These are phyloP conservation scores for Diarsia dahlii DNA, from an alignment of 2,888 invertebrate species.

Conservation along the genomic window DNA sequence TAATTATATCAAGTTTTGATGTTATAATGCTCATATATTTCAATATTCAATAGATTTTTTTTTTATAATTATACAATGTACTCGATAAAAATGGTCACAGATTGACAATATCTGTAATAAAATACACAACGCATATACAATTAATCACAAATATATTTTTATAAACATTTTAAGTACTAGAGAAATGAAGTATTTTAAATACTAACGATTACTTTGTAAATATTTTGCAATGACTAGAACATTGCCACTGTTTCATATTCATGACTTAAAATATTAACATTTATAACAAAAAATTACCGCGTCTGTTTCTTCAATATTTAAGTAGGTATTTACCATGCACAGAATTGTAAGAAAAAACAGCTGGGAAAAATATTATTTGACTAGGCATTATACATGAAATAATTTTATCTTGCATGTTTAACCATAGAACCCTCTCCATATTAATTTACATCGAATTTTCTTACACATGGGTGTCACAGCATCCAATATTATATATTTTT, in stretches of 20 bases:
- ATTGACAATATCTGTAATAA: conserved; percentile 39
- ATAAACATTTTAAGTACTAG: conserved; percentile 19
- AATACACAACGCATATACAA: conserved; percentile 55
- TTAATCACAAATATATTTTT: conserved; percentile 39
- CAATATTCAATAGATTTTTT: background rate
- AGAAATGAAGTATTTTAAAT: conserved; percentile 40
- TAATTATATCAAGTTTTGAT: background rate
- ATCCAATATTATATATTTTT: background rate
- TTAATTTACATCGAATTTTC: background rate
- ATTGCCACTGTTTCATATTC: conserved; percentile 10
- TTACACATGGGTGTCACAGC: background rate
- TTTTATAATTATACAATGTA: background rate
- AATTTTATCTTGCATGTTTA: background rate
- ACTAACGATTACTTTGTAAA: conserved; percentile 39
- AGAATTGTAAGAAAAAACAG: conserved; percentile 4
- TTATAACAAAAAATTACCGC: conserved; percentile 17
- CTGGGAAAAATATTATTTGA: background rate
- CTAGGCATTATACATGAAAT: background rate
- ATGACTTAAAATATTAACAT: conserved; percentile 18
- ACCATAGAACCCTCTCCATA: background rate
- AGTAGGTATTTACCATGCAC: conserved; percentile 1
- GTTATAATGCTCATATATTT: background rate
- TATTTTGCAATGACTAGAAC: conserved; percentile 17
- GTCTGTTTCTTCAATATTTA: background rate
- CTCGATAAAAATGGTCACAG: conserved; percentile 38